Conservation (phyloP, 2,888 invertebrate genomes). For the Beris morrisii region DNA sequence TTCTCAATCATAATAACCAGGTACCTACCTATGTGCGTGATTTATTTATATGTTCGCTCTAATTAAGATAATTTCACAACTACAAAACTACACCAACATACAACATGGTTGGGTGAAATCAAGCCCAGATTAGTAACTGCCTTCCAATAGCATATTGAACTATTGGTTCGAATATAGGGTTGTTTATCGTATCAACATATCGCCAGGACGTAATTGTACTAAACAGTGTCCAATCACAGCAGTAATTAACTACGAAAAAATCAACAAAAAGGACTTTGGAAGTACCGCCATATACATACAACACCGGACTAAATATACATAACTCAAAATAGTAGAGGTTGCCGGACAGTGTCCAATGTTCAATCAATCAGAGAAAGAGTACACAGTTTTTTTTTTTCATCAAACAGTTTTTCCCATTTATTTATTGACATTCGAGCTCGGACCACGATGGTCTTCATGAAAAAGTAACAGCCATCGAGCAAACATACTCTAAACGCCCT, state of each 20-base stretch:
- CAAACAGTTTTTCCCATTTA: conserved; percentile 37
- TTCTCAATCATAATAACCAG: background rate
- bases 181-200: conserved; percentile 11
- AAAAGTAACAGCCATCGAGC: conserved; percentile 30
- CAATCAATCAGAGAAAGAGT: conserved; percentile 37
- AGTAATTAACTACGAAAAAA: conserved; percentile 38
- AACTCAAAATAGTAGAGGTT: background rate
- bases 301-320: too few species aligned
- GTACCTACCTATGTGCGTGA: background rate
- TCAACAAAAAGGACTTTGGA: conserved; percentile 29
- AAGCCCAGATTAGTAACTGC: too few species aligned
- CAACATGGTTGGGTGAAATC: too few species aligned
- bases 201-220: conserved; percentile 23
- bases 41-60: background rate
- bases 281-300: conserved; percentile 1
- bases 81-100: too few species aligned
- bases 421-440: conserved; percentile 38
- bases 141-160: too few species aligned
- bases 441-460: conserved; percentile 32
- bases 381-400: conserved; percentile 30
- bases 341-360: conserved; percentile 32
- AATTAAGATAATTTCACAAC: background rate
- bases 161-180: background rate
- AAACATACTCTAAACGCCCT: conserved; percentile 28
- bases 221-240: conserved; percentile 37